phyloP scores from a whole-genome alignment of 35 echinoderm and acorn worm species.

The Lytechinus variegatus region DNA sequence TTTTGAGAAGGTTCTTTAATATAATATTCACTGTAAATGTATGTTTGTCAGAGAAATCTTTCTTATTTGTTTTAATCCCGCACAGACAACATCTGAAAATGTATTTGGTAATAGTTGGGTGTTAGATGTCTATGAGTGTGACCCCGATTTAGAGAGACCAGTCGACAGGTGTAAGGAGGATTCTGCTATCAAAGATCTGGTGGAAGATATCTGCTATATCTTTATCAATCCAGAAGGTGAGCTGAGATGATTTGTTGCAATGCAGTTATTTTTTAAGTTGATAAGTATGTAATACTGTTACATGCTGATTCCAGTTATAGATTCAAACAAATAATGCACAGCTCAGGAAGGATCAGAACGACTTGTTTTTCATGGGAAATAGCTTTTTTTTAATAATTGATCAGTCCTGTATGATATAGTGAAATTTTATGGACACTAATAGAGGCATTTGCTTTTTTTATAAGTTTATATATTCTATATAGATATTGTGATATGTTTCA shows the following conservation, averaged over 20 bases:
- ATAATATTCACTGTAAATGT: neutral
- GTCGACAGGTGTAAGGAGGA: slow-evolving; percentile 65
- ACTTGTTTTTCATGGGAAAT: too few species aligned
- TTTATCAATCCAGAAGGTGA: slow-evolving; percentile 74
- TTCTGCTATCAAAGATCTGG: slow-evolving; percentile 28
- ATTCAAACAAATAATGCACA: too few species aligned
- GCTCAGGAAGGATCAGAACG: too few species aligned
- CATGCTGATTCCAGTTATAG: too few species aligned
- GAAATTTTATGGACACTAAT: too few species aligned
- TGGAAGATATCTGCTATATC: slow-evolving; percentile 79
- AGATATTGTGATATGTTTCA: too few species aligned
- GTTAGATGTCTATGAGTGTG: slow-evolving; percentile 60
- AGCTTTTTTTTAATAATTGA: too few species aligned
- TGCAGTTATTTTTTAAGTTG: neutral
- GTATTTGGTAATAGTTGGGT: slow-evolving; percentile 70
- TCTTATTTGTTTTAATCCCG: neutral
- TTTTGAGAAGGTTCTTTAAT: neutral
- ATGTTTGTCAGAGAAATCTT: neutral
- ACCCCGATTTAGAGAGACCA: slow-evolving; percentile 35
- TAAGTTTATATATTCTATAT: too few species aligned
- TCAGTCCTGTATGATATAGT: too few species aligned
- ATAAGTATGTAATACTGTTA: too few species aligned
- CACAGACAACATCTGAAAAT: slow-evolving; percentile 8
- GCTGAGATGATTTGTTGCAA: neutral
- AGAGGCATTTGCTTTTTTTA: too few species aligned